Conservation (phyloP, 1,140 invertebrate species). For the Drosophila insularis region DNA sequence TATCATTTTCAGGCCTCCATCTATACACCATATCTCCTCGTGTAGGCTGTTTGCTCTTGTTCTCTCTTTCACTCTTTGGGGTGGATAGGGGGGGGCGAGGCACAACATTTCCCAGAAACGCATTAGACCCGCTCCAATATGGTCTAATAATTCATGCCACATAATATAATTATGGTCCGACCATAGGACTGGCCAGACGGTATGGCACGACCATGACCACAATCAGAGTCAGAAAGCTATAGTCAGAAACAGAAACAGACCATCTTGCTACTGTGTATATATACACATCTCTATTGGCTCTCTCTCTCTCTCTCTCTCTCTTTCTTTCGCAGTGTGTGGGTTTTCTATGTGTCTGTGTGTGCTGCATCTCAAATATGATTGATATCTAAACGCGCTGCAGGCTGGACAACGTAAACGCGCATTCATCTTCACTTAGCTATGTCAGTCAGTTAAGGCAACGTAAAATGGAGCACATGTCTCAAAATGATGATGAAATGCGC, state of each 20-base stretch:
- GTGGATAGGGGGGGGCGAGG: slow-evolving; percentile 12
- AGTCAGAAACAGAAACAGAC: slow-evolving; percentile 11
- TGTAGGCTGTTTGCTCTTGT: too few species aligned
- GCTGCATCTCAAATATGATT: slow-evolving; percentile 80
- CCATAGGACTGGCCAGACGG: slow-evolving; percentile 57
- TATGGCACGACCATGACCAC: slow-evolving; percentile 72
- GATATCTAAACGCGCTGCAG: slow-evolving; percentile 68
- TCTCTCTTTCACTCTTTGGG: not conserved
- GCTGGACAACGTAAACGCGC: slow-evolving; percentile 49
- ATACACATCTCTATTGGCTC: not conserved
- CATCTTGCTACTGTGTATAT: slow-evolving; percentile 10
- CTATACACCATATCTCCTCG: slow-evolving; percentile 14
- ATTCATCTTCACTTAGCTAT: slow-evolving; percentile 82
- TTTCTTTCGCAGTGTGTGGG: not conserved
- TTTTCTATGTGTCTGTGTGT: slow-evolving; percentile 2
- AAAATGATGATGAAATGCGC: slow-evolving; percentile 82
- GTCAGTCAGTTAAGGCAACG: slow-evolving; percentile 77
- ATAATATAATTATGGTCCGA: slow-evolving; percentile 81
- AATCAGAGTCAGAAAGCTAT: slow-evolving; percentile 35
- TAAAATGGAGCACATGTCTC: slow-evolving; percentile 79
- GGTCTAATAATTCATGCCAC: slow-evolving; percentile 82
- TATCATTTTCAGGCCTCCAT: slow-evolving; percentile 75
- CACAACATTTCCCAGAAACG: slow-evolving; percentile 75
- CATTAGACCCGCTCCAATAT: slow-evolving; percentile 80
- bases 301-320: not conserved